Base-by-base conservation (phyloP, 2,797 vertebrate genomes). In the Linurgus olivaceus region DNA sequence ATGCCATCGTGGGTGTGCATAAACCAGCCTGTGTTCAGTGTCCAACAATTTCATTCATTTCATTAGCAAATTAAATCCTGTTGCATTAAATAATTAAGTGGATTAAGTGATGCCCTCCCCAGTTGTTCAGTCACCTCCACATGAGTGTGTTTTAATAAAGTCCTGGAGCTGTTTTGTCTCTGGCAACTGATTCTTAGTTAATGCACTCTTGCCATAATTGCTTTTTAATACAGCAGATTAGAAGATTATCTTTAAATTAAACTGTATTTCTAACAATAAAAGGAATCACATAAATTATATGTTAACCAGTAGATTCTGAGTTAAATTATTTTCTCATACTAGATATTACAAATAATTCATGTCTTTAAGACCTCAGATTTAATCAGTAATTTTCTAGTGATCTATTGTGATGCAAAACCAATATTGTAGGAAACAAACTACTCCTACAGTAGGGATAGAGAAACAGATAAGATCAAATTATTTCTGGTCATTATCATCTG, bases 211-310 rank as follows among this genome's bases (percentile, higher is more conserved):
- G 38, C 54, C 35, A 62, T 94, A 86, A 94, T 93, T 93, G 78
- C 63, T 85, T 94, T 95, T 92, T 84, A 96, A 94, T 86, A 71
- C 54, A 84, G 42, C 17, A n/a, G 84, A 94, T 96, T 91, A 93
- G 73, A 86, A 88, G 45, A 91, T 96, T 89, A 78, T 81, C 68
- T 93, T 90, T 65, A 94, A 81, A 88, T 85, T 72, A 79, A 91
- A 93, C 51, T 61, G 24, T 57, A 80, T 93, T 96, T 94, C 59
- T 51, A 94, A 71, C 72, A 93, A 62, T 75, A 76, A 62, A 85
- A 86, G 50, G 28, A 91, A 57, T 90, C 42, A n/a, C 45, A 44
- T 48, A 8, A 85, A 79, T 94, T 88, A 70, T 71, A 70, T 50
- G 35, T 58, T 90, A 88, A 93, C 91, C 74, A 51, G 57, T 44